Base-by-base conservation (phyloP, 2,888 invertebrate species). In the Silvanus unidentatus region DNA sequence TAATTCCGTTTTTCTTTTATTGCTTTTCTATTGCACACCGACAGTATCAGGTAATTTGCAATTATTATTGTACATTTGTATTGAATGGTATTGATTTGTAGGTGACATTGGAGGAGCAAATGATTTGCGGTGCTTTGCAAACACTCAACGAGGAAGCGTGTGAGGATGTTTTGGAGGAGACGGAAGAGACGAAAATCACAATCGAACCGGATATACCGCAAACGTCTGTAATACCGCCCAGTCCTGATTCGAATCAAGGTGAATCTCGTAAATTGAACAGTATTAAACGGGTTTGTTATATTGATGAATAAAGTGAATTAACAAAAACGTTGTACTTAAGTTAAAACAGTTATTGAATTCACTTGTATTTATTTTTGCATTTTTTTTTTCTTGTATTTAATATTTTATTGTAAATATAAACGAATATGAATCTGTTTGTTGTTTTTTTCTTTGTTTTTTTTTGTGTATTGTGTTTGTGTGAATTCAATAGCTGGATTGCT, bases 91-190 rank as follows among this genome's bases (percentile, higher is more conserved):
- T n/a, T n/a, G n/a, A n/a, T n/a, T 32, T 32, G 34, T 70, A 94
- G 93, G 91, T 94, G 45, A 93, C 93, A 0, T 76, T 94, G 57
- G 94, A 94, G 72, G 93, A 94, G 68, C 92, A 93, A 73, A 91
- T 92, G 90, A 93, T 94, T 56, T 91, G 91, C 72, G 93, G 93
- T 49, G 92, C 93, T 1, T 75, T 94, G 47, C 92, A 93, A 73
- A 91, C 92, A 0, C 76, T 94, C 27, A 94, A 91, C 73, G 93
- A 94, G 75, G 93, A 93, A 73, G 93, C 93, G 5, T 82, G 88
- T 69, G 93, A 94, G 74, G 93, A 94, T 73, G 90, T 92, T 35
- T 73, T 88, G 56, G 88, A 88, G 66, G 88, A 76, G 60, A 71
- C 72, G 0, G 71, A 68, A 50, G 68, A 68, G 5, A 52, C 57